These are phyloP conservation scores for Semnornis frantzii DNA, from an alignment of 2,113 vertebrate species.

Conservation along the genomic window DNA sequence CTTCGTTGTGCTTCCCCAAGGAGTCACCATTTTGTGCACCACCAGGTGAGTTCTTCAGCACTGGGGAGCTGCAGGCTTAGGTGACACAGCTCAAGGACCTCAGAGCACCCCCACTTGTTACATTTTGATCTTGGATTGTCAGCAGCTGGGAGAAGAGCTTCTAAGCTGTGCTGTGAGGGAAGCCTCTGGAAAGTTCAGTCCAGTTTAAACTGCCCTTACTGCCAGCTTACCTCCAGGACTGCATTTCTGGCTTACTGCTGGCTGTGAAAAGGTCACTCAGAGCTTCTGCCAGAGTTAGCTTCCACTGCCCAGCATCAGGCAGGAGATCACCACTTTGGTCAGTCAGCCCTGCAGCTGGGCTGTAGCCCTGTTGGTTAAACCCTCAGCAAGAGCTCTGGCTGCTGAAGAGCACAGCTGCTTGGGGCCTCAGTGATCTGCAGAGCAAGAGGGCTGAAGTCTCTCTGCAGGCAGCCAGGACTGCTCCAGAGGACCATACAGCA, in stretches of 20 bases:
- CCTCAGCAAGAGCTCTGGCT: neutral
- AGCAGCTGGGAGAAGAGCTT: neutral
- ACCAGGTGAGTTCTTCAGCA: neutral
- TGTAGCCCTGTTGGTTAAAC: neutral
- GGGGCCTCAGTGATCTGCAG: neutral
- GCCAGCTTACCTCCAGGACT: neutral
- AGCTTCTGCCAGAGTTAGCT: neutral
- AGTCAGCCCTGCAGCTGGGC: neutral
- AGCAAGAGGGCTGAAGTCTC: neutral
- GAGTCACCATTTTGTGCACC: neutral
- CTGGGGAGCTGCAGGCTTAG: neutral
- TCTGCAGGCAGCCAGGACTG: neutral
- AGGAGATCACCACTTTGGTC: neutral
- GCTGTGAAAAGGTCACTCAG: neutral
- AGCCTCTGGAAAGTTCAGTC: neutral
- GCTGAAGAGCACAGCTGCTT: neutral
- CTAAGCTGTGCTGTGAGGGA: fast-evolving
- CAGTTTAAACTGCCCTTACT: neutral
- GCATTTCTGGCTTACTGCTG: neutral
- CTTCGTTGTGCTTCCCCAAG: slow-evolving; percentile 4
- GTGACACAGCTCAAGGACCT: neutral
- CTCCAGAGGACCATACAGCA: neutral
- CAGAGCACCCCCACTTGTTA: neutral
- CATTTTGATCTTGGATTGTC: neutral
- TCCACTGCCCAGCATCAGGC: neutral